These are phyloP conservation scores for Andrena bucephala DNA, from an alignment of 2,888 invertebrate species.

Conservation along the genomic window DNA sequence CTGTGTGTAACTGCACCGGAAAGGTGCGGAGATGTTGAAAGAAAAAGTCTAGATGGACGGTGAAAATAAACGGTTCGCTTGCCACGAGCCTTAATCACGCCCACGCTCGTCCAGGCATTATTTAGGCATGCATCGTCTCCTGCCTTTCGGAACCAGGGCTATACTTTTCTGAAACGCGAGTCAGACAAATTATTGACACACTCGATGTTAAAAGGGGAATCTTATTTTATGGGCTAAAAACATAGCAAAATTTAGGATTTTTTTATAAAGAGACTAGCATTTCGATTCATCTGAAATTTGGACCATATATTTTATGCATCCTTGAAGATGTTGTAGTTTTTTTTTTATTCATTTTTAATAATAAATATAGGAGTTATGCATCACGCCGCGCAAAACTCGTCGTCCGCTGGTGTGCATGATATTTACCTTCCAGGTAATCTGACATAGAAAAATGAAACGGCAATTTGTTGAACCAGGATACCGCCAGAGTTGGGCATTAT, in stretches of 20 bases:
- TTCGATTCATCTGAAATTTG: too few relatives aligned
- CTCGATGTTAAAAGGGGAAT: background rate
- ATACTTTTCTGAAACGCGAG: constrained; percentile 1
- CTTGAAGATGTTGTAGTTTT: too few relatives aligned
- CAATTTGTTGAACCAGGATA: too few relatives aligned
- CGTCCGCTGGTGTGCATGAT: too few relatives aligned
- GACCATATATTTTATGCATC: too few relatives aligned
- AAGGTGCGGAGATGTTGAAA: constrained; percentile 71
- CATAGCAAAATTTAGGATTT: background rate
- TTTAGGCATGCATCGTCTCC: constrained; percentile 13
- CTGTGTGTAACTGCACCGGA: constrained; percentile 68
- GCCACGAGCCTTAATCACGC: constrained; percentile 68
- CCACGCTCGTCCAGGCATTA: constrained; percentile 44
- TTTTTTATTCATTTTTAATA: too few relatives aligned
- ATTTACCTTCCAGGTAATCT: too few relatives aligned
- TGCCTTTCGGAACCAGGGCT: constrained; percentile 1
- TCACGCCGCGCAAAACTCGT: too few relatives aligned
- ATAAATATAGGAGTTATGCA: too few relatives aligned
- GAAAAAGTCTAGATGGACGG: constrained; percentile 55
- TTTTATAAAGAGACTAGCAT: too few relatives aligned
- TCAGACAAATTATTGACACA: background rate
- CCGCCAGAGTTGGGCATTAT: too few relatives aligned
- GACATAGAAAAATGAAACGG: too few relatives aligned
- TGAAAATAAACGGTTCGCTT: constrained; percentile 66
- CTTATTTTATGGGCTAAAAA: background rate